Evolutionary conservation across 2,113 vertebrate genomes (phyloP), one percentile per base, ranked within the genome.

Genomic region (Psilopsiagon aurifrons): DNA sequence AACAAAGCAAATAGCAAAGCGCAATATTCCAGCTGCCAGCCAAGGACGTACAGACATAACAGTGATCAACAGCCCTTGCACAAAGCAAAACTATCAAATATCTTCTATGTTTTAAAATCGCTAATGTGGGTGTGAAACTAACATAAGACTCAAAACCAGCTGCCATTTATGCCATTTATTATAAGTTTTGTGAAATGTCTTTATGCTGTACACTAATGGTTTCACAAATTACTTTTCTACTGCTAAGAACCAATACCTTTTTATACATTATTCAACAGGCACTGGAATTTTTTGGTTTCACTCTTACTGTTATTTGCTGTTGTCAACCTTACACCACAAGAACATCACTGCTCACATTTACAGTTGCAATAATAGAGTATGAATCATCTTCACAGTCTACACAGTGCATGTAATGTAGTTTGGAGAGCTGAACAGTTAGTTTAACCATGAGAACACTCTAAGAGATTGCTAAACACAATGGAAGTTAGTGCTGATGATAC

Each of bases 181-280:
- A 0, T 54, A 94, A 70, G 47, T 95, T 93, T 90, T 90, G 95
- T 41, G 41, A 93, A 94, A 57, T 66, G 22, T 41, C 46, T 91
- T 59, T n/a, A 55, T 28, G 49, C 59, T 85, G 11, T 37, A 80
- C n/a, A 76, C 33, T 82, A 94, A 91, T n/a, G 24, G 60, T 67
- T 92, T 95, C 70, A 96, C 9, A 92, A 95, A 91, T 95, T 75
- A 80, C 67, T 87, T 86, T 54, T 95, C 64, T 29, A 55, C 74
- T 90, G 25, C 28, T 92, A 86, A 54, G n/a, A 96, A 91, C 5
- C 62, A 25, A 19, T 49, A 94, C 62, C 17, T 83, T 84, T 87
- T 71, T 57, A 86, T 64, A 24, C 12, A 87, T 93, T 84, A 91
- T 77, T 90, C 49, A 96, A 84, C 47, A 84, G 59, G 67, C 17